Base-by-base conservation (phyloP, 2,888 invertebrate species). In the Drosophila acutilabella region DNA sequence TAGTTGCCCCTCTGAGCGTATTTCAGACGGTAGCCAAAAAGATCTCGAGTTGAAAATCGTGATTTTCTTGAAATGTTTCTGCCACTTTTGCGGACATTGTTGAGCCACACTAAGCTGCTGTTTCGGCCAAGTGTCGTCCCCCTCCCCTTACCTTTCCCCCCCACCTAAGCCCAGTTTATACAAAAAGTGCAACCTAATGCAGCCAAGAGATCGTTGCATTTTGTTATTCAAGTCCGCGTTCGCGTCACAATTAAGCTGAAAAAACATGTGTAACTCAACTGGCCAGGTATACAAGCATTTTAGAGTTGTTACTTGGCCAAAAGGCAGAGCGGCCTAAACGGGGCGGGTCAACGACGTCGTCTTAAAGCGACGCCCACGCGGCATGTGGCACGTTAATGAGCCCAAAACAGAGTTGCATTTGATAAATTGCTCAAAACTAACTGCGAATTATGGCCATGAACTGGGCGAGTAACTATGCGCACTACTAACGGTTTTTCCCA, bases 21-120 rank as follows among this genome's bases (percentile, higher is more conserved):
- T 40, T 14, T 20, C 14, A 33, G 54, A 44, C 53, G 48, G 62
- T 60, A 66, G 72, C 59, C 50, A n/a, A 57, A 64, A 47, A 59
- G 56, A 71, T 53, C 51, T 71, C 47, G 53, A 85, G 82, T 74
- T 76, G 82, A 65, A 73, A 81, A 71, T 88, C 82, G 82, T 88
- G 82, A 81, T 85, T 84, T 79, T 88, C 79, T 68, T 71, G 79
- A 84, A 88, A 79, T 71, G 81, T 79, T 84, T 82, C 62, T 76
- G 76, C 76, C 82, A 81, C 79, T 78, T 30, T 72, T 60, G 65
- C 61, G 44, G 33, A 72, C 53, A 40, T 40, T 11, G 61, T 45
- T 38, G 66, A 41, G 57, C 26, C 40, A 33, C 42, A 58, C 42
- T 53, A n/a, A 14, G 50, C 51, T 51, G 51, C 26, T 53, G 33